Evolutionary conservation across 2,797 vertebrate genomes (phyloP).

Genomic region (Chelmon rostratus): DNA sequence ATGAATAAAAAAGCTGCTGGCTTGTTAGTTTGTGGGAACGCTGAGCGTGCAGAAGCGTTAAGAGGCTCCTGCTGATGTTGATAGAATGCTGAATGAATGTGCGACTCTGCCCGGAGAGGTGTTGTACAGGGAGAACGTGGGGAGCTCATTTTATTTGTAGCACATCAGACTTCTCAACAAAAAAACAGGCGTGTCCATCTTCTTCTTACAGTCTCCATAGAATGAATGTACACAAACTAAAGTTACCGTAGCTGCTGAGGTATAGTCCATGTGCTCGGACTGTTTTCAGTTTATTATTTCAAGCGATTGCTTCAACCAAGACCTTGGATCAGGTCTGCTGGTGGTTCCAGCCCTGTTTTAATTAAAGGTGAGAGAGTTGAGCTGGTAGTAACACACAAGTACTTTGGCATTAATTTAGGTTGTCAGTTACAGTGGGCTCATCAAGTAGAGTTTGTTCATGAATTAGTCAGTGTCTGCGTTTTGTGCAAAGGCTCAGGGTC

Average conservation of each 20-base stretch:
- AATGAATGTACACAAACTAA: neutral
- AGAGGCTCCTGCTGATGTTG: slow-evolving; percentile 24
- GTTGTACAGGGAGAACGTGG: neutral
- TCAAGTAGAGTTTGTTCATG: too few species aligned
- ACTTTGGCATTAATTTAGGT: too few species aligned
- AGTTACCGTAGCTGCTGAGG: neutral
- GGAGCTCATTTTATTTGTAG: slow-evolving; percentile 8
- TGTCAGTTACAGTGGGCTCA: too few species aligned
- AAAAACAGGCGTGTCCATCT: neutral
- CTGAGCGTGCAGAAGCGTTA: slow-evolving; percentile 62
- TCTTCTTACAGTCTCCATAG: neutral
- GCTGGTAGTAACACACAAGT: too few species aligned
- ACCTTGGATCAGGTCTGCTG: too few species aligned
- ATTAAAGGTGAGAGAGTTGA: too few species aligned
- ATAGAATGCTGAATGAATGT: slow-evolving; percentile 41
- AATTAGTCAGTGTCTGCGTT: too few species aligned
- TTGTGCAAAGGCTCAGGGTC: too few species aligned
- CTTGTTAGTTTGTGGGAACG: slow-evolving; percentile 45
- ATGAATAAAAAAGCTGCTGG: slow-evolving; percentile 45
- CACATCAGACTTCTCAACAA: slow-evolving; percentile 14
- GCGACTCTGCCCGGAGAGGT: neutral
- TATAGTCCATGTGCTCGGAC: neutral
- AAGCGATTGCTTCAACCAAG: neutral
- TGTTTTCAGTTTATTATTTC: neutral
- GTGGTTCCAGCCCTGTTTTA: too few species aligned